Percentiles rank a stretch among this genome's conserved stretches.
Conservation (phyloP, 2,113 vertebrate species). For the Cephalopholis sonnerati region DNA sequence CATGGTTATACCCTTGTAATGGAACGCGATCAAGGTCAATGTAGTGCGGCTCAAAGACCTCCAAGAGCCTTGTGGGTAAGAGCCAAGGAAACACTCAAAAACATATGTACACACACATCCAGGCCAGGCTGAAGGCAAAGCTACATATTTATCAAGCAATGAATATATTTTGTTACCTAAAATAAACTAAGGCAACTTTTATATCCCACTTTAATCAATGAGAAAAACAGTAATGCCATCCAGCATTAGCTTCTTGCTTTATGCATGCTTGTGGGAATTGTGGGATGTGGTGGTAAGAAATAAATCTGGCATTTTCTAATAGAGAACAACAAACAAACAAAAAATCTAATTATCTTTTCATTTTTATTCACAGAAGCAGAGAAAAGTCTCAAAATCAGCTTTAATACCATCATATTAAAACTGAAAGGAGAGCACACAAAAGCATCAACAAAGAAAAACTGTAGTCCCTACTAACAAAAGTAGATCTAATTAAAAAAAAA, state of each 20-base stretch:
- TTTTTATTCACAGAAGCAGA: no score
- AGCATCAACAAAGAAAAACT: background rate
- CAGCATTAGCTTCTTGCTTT: background rate
- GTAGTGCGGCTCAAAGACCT: slow-evolving; percentile 31
- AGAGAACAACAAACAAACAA: background rate
- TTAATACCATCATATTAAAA: background rate
- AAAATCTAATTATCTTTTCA: no score
- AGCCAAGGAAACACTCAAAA: background rate
- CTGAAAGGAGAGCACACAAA: background rate
- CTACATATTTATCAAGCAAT: background rate
- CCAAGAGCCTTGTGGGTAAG: background rate
- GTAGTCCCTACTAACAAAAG: background rate
- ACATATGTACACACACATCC: background rate
- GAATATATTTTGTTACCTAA: background rate
- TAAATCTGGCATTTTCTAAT: background rate
- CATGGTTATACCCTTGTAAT: slow-evolving; percentile 26
- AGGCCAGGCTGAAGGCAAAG: background rate
- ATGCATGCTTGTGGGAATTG: background rate
- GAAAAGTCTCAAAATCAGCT: background rate
- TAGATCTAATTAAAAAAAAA: background rate
- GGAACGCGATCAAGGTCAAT: slow-evolving; percentile 62
- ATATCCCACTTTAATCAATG: background rate
- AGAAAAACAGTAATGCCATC: no score
- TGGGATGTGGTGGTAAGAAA: background rate
- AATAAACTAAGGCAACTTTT: background rate